These are phyloP conservation scores for Pipa parva DNA, from an alignment of 2,113 vertebrate genomes.

Conservation along the genomic window DNA sequence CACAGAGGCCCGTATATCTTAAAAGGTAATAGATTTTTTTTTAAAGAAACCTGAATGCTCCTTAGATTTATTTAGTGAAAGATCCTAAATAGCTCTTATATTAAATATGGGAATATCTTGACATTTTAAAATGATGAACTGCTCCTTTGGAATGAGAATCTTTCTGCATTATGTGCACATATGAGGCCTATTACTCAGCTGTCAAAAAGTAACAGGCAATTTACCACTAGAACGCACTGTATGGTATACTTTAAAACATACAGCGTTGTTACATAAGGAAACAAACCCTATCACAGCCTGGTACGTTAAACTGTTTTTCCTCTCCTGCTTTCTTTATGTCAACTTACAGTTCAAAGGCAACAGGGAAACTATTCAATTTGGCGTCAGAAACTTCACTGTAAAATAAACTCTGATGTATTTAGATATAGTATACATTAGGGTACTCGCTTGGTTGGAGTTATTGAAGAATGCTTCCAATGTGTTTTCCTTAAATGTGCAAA, in stretches of 20 bases:
- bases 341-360: no score
- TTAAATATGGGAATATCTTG: conserved; percentile 6
- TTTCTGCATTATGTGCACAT: conserved; percentile 29
- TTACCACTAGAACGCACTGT: conserved; percentile 3
- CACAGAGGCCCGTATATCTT: not conserved
- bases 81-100: not conserved
- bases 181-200: conserved; percentile 26
- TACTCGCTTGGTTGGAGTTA: no score
- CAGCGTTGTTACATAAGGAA: not conserved
- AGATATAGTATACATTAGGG: no score
- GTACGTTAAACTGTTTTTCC: no score
- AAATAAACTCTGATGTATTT: no score
- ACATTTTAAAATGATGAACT: conserved; percentile 31
- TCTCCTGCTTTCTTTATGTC: no score
- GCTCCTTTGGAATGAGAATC: conserved; percentile 20
- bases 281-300: no score
- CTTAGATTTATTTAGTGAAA: conserved; percentile 9
- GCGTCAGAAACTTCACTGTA: no score
- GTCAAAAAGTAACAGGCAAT: conserved; percentile 22
- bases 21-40: not conserved
- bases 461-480: no score
- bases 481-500: no score
- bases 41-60: not conserved
- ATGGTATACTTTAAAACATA: not conserved
- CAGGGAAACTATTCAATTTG: no score